Percentiles rank a stretch among this genome's conserved stretches.
Evolutionary conservation across 2,113 vertebrate genomes (phyloP).

Genomic region (Myanophis thanlyinensis): DNA sequence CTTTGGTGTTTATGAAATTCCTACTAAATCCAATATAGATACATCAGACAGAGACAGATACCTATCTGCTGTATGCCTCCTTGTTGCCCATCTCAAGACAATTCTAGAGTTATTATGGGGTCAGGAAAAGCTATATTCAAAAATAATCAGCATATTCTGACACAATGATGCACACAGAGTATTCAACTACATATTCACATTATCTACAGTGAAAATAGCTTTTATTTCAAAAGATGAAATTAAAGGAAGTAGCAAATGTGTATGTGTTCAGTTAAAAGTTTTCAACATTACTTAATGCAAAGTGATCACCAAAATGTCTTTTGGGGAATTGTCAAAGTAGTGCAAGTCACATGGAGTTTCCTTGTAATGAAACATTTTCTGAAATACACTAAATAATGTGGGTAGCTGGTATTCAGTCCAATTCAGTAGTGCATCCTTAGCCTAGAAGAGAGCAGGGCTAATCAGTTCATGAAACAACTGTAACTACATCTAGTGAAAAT

Average conservation of each 20-base stretch:
- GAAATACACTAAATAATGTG: neutral
- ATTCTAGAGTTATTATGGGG: neutral
- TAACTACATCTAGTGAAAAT: constrained; percentile 25
- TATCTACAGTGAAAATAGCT: neutral
- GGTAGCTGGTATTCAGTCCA: constrained; percentile 12
- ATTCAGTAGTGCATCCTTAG: neutral
- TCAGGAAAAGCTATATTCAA: constrained; percentile 1
- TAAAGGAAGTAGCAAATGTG: neutral
- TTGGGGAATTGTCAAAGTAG: neutral
- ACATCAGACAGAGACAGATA: neutral
- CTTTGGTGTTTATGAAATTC: neutral
- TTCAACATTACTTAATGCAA: neutral
- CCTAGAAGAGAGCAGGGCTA: constrained; percentile 15
- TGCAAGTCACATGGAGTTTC: neutral
- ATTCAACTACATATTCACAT: neutral
- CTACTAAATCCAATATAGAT: neutral
- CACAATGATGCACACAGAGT: neutral
- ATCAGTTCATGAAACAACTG: constrained; percentile 27
- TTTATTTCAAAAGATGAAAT: neutral
- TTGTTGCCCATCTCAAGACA: neutral
- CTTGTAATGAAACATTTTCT: neutral
- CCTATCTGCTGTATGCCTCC: neutral
- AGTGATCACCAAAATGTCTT: neutral
- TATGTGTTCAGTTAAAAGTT: neutral
- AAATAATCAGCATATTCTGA: neutral